These are phyloP conservation scores for Philereme vetulata DNA, from an alignment of 2,888 invertebrate genomes.

Conservation along the genomic window DNA sequence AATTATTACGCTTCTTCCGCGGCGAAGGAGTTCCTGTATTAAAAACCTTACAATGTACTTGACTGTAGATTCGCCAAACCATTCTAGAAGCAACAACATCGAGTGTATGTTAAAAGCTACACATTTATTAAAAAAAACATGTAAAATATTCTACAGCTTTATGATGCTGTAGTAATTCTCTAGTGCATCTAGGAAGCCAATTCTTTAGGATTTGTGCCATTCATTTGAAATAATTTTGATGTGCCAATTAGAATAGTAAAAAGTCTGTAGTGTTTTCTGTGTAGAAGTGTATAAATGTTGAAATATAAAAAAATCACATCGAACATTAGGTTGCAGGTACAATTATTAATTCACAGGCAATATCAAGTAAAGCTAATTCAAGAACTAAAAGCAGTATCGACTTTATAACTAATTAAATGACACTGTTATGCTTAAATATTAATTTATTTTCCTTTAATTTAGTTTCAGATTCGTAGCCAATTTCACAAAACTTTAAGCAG, in stretches of 20 bases:
- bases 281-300: constrained; percentile 29
- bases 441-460: constrained; percentile 15
- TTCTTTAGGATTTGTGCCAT: constrained; percentile 66
- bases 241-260: constrained; percentile 52
- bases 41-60: constrained; percentile 40
- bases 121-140: constrained; percentile 45
- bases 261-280: constrained; percentile 31
- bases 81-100: constrained; percentile 56
- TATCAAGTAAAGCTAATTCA: constrained; percentile 30
- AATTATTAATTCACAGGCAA: constrained; percentile 21
- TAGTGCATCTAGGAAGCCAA: constrained; percentile 75
- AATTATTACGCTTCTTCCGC: constrained; percentile 91
- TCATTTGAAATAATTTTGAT: constrained; percentile 42
- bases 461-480: constrained; percentile 14
- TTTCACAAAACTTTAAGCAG: constrained; percentile 30
- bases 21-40: constrained; percentile 89
- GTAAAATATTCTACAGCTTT: constrained; percentile 41
- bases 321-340: constrained; percentile 4
- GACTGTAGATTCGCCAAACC: constrained; percentile 13
- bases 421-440: constrained; percentile 26
- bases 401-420: constrained; percentile 27
- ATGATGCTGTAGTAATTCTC: constrained; percentile 55
- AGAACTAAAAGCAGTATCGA: constrained; percentile 26
- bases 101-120: constrained; percentile 61
- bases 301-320: constrained; percentile 16